Evolutionary conservation across 2,113 vertebrate species (phyloP), one percentile per base, ranked within the genome.

Genomic region (Philantomba maxwellii): DNA sequence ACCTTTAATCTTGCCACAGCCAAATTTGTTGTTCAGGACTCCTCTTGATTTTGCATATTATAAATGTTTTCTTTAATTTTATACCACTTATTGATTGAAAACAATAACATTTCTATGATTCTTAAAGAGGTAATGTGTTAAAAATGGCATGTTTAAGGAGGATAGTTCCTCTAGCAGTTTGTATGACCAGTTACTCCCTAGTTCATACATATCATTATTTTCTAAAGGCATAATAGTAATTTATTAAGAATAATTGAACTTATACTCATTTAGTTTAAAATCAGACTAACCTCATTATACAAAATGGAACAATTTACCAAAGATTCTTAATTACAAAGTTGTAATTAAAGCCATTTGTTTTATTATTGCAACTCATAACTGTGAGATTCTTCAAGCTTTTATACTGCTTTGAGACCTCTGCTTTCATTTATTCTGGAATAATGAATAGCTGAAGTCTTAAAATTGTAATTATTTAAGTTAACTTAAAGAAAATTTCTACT

Each of bases 181-280:
- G 49, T 60, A 51, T 77, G n/a, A 86, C 25, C 92, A n/a, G 47
- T 95, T 96, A 89, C 14, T 86, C 7, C 26, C 45, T 87, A 23
- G 30, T 26, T 92, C 45, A 96, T 3, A 73, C 12, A 80, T 51
- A 36, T 19, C 17, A 83, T 16, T 53, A 73, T 90, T 90, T 96
- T 96, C 39, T 80, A 73, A 95, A 95, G 55, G 10, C 11, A 62
- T 89, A 62, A 87, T 92, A 45, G 87, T 83, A 14, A 51, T 70
- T 95, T 93, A 28, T 53, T 94, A 85, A 70, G 88, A 95, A 83
- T 86, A 97, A 83, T 53, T 90, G 83, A 89, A 93, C n/a, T 43
- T 60, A 75, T 77, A 93, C 28, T 43, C 45, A 84, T 89, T 97
- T 86, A 75, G 80, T 93, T 96, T 96, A 30, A 82, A 95, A 86